Conservation (phyloP, 2,797 vertebrate genomes). For the Ataeniobius toweri region DNA sequence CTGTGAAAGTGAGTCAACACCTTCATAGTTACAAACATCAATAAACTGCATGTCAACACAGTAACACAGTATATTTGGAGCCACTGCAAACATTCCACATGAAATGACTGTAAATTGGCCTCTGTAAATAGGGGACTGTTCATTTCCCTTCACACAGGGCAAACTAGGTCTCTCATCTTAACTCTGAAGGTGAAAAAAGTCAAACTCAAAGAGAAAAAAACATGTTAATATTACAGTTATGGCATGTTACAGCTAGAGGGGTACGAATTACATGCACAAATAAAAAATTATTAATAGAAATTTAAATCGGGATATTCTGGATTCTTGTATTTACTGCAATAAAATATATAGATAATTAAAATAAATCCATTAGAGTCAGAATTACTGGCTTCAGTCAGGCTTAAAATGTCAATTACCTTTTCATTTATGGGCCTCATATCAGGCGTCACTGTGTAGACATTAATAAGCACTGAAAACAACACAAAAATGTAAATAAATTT, state of each 20-base stretch:
- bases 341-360: too few species aligned
- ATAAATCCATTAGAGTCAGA: neutral
- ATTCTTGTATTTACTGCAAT: neutral
- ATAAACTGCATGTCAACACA: conserved; percentile 71
- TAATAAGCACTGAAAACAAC: conserved; percentile 84
- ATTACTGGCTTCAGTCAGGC: neutral
- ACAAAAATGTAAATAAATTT: conserved; percentile 28
- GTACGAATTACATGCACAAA: neutral
- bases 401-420: conserved; percentile 78
- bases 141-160: conserved; percentile 38
- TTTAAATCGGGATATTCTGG: neutral
- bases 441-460: conserved; percentile 87
- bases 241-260: neutral
- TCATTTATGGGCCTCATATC: conserved; percentile 86
- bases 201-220: conserved; percentile 24
- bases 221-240: neutral
- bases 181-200: conserved; percentile 10
- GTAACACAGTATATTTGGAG: conserved; percentile 62
- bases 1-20: conserved; percentile 56
- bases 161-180: conserved; percentile 30
- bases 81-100: conserved; percentile 68
- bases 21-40: conserved; percentile 70
- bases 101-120: conserved; percentile 62
- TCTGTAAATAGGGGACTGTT: conserved; percentile 67
- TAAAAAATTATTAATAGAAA: neutral